Conservation (phyloP, 1,140 invertebrate genomes). For the Drosophila varians region DNA sequence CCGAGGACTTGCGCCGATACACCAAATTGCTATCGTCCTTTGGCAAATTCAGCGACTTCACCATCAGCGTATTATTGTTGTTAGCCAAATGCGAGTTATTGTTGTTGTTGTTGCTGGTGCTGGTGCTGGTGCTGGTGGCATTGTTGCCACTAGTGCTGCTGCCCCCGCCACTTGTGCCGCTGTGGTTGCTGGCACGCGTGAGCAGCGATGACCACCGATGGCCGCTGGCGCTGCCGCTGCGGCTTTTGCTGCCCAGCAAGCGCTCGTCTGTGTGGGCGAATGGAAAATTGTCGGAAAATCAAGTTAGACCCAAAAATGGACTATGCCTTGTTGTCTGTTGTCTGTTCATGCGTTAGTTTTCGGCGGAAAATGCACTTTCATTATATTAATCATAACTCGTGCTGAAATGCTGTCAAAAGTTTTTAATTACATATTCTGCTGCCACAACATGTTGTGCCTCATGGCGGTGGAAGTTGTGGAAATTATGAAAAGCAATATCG, state of each 20-base stretch:
- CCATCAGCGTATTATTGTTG: conserved; percentile 79
- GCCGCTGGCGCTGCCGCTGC: conserved; percentile 70
- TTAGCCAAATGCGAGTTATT: conserved; percentile 60
- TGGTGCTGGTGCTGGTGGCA: conserved; percentile 52
- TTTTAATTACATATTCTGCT: conserved; percentile 47
- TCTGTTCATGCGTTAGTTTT: neutral
- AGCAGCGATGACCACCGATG: conserved; percentile 74
- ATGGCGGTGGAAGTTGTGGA: neutral
- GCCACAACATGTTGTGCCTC: conserved; percentile 6
- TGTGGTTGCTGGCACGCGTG: conserved; percentile 39
- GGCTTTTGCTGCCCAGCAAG: conserved; percentile 64
- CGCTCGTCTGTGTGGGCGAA: conserved; percentile 57
- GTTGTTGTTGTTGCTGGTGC: conserved; percentile 59
- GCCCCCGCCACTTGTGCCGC: conserved; percentile 1
- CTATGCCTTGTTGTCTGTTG: too few species aligned
- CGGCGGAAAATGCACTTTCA: conserved; percentile 6
- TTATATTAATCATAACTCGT: conserved; percentile 45
- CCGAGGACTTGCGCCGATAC: conserved; percentile 86
- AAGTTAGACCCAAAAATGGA: conserved; percentile 8
- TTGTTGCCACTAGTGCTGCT: conserved; percentile 16
- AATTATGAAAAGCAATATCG: neutral
- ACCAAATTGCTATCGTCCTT: conserved; percentile 85
- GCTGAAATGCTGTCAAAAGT: conserved; percentile 42
- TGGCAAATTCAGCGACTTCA: conserved; percentile 77
- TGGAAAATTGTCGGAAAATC: conserved; percentile 3